These are phyloP conservation scores for Chaenodraco wilsoni DNA, from an alignment of 2,797 vertebrate genomes.

Conservation along the genomic window DNA sequence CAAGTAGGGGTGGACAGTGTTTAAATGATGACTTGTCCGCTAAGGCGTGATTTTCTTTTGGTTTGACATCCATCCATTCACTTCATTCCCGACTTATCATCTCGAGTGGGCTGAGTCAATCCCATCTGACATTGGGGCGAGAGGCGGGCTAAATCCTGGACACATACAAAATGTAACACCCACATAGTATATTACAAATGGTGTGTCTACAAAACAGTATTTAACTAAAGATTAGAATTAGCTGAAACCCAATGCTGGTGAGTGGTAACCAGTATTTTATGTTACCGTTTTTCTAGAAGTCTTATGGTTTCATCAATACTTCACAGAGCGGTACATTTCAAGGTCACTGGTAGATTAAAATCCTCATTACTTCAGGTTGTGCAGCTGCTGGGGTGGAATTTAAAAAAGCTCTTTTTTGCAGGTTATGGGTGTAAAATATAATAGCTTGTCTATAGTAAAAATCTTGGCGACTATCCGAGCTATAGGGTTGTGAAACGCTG, in stretches of 20 bases:
- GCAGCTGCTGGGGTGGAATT: constrained; percentile 24
- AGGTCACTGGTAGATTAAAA: constrained; percentile 64
- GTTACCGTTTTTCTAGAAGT: constrained; percentile 36
- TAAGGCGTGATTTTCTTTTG: neutral
- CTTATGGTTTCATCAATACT: constrained; percentile 58
- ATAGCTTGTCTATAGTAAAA: constrained; percentile 50
- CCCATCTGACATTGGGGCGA: neutral
- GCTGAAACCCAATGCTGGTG: constrained; percentile 17
- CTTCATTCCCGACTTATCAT: neutral
- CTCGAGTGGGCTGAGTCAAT: neutral
- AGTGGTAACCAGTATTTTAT: constrained; percentile 45
- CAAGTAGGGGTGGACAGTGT: neutral
- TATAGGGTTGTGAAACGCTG: constrained; percentile 32
- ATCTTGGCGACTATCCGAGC: constrained; percentile 45
- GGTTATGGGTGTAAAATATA: constrained; percentile 24
- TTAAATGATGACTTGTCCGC: neutral
- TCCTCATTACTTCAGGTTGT: constrained; percentile 16
- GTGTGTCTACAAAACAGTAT: constrained; percentile 17
- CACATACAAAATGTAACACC: neutral
- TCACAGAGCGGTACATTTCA: constrained; percentile 40
- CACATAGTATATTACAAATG: neutral
- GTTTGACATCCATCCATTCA: constrained; percentile 12
- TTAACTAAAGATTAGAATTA: constrained; percentile 27
- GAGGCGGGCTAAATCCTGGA: neutral
- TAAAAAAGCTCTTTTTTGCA: constrained; percentile 31